phyloP scores from a whole-genome alignment of 2,113 vertebrate genomes.

The Aleadryas rufinucha region DNA sequence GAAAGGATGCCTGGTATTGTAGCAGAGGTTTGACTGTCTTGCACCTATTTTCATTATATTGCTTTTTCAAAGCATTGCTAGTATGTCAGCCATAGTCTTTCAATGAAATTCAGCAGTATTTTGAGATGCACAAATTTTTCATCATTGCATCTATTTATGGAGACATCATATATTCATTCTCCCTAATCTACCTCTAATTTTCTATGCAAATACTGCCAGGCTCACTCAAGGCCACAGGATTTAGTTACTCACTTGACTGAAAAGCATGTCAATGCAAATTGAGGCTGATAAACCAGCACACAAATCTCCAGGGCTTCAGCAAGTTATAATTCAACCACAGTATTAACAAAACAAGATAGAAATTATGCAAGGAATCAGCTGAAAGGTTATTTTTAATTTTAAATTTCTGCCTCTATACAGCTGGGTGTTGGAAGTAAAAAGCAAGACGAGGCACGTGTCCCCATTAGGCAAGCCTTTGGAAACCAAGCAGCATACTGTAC shows the following conservation, averaged over 20 bases:
- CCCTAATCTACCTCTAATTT: conserved; percentile 60
- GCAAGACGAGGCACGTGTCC: not conserved
- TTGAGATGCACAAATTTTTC: conserved; percentile 39
- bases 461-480: conserved; percentile 12
- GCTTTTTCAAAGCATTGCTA: not conserved
- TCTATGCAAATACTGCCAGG: conserved; percentile 66
- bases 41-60: not conserved
- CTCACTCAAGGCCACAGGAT: conserved; percentile 54
- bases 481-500: not conserved
- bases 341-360: conserved; percentile 71
- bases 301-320: conserved; percentile 66
- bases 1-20: not conserved
- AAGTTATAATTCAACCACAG: conserved; percentile 68
- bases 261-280: conserved; percentile 74
- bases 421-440: conserved; percentile 38
- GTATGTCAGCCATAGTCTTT: not conserved
- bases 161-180: conserved; percentile 8
- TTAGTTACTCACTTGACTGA: conserved; percentile 73
- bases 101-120: conserved; percentile 34
- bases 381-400: conserved; percentile 75
- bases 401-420: conserved; percentile 54
- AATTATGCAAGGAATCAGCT: conserved; percentile 72
- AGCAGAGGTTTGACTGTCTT: not conserved
- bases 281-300: conserved; percentile 55
- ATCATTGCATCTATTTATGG: conserved; percentile 49